A percentile compares a stretch with the other conserved stretches of the same genome.
These are phyloP conservation scores for Serripes groenlandicus DNA, from an alignment of 2,888 invertebrate species.

Conservation along the genomic window DNA sequence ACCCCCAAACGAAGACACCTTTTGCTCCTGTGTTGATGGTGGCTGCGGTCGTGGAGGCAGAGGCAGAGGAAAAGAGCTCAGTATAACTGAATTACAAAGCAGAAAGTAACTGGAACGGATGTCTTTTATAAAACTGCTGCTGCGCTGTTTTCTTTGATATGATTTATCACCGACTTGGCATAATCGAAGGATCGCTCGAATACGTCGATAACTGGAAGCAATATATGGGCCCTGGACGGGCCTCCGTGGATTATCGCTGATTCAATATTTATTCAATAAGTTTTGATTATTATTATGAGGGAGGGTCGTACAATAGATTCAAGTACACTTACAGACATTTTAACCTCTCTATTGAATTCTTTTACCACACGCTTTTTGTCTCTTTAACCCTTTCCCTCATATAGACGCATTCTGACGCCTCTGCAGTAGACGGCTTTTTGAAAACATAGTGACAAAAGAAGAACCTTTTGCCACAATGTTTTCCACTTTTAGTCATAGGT, in stretches of 20 bases:
- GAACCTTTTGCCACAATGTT: background rate
- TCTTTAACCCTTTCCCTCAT: background rate
- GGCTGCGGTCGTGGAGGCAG: background rate
- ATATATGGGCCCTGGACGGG: background rate
- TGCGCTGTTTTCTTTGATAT: no score
- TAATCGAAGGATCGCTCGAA: no score
- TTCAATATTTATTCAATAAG: constrained; percentile 9
- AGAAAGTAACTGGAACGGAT: background rate
- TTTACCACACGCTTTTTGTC: background rate
- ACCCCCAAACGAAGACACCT: no score
- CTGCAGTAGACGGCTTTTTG: background rate
- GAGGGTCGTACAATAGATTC: constrained; percentile 13
- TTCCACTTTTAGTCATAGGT: no score
- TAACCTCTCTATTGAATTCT: no score
- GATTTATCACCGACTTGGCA: no score
- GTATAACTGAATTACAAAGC: background rate
- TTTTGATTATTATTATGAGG: constrained; percentile 13
- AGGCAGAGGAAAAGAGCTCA: background rate
- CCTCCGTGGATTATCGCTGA: background rate
- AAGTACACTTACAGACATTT: background rate
- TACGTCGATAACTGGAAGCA: no score
- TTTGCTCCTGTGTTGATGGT: no score
- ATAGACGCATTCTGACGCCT: background rate
- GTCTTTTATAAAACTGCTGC: background rate
- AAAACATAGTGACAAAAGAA: background rate